Conservation (phyloP, 2,888 invertebrate species). For the Sesia bembeciformis region DNA sequence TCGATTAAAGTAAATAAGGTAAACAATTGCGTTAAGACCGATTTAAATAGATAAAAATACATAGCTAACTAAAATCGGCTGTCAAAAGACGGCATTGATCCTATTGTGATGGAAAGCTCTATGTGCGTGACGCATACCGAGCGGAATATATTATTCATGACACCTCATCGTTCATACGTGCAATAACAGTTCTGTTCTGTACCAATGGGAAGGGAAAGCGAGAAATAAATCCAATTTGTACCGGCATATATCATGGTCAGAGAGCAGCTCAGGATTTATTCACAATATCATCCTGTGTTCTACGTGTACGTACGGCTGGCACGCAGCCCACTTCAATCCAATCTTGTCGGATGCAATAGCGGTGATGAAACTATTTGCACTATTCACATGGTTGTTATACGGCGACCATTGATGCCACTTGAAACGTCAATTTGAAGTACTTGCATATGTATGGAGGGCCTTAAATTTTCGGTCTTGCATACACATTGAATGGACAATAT, state of each 20-base stretch:
- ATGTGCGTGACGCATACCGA: constrained; percentile 44
- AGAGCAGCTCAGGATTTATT: constrained; percentile 56
- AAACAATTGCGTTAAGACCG: no score
- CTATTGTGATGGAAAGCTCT: constrained; percentile 8
- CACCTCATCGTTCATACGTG: constrained; percentile 64
- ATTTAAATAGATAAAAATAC: no score
- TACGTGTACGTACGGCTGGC: constrained; percentile 17
- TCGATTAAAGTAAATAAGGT: no score
- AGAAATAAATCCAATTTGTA: constrained; percentile 69
- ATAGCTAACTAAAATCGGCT: no score
- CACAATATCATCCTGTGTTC: constrained; percentile 33
- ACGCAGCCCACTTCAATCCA: constrained; percentile 39
- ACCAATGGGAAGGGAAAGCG: constrained; percentile 53
- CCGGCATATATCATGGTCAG: constrained; percentile 65
- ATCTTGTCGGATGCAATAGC: constrained; percentile 24
- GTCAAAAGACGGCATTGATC: background rate
- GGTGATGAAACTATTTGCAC: constrained; percentile 22
- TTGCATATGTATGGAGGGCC: background rate
- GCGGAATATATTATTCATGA: constrained; percentile 60
- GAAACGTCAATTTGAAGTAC: background rate
- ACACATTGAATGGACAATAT: no score
- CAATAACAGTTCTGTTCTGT: constrained; percentile 60
- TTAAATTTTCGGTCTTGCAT: background rate
- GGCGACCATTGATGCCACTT: background rate
- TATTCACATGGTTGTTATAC: background rate